A percentile compares a stretch with the other conserved stretches of the same genome.
Conservation (phyloP, 2,888 invertebrate species). For the Agrochola macilenta region DNA sequence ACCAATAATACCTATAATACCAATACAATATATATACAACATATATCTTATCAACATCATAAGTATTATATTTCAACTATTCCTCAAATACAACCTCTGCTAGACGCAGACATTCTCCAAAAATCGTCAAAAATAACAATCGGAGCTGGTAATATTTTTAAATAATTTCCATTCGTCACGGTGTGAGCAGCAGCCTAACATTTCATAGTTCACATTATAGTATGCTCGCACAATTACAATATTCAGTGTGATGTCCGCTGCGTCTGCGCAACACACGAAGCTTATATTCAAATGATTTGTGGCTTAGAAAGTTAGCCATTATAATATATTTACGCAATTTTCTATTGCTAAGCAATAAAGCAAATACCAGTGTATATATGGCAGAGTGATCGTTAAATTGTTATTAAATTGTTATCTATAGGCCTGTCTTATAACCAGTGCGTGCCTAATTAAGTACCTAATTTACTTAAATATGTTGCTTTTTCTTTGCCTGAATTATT, state of each 20-base stretch:
- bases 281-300: conserved; percentile 60
- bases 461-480: not conserved
- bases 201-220: conserved; percentile 65
- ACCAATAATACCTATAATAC: no score
- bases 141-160: not conserved
- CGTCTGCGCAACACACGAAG: conserved; percentile 64
- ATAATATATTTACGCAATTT: conserved; percentile 46
- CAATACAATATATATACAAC: no score
- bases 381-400: conserved; percentile 2
- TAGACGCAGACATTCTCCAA: not conserved
- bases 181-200: conserved; percentile 56
- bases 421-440: not conserved
- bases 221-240: conserved; percentile 69
- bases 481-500: not conserved
- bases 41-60: no score
- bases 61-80: no score
- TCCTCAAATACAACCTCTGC: not conserved
- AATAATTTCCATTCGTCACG: not conserved
- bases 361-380: conserved; percentile 4
- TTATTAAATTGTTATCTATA: not conserved
- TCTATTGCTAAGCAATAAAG: conserved; percentile 3
- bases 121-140: no score
- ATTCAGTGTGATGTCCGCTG: conserved; percentile 61
- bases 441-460: not conserved
- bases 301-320: conserved; percentile 43